A percentile compares a stretch with the other conserved stretches of the same genome.
phyloP scores from a whole-genome alignment of 92 coral and sea anemone genomes.

The Plumapathes pennacea region DNA sequence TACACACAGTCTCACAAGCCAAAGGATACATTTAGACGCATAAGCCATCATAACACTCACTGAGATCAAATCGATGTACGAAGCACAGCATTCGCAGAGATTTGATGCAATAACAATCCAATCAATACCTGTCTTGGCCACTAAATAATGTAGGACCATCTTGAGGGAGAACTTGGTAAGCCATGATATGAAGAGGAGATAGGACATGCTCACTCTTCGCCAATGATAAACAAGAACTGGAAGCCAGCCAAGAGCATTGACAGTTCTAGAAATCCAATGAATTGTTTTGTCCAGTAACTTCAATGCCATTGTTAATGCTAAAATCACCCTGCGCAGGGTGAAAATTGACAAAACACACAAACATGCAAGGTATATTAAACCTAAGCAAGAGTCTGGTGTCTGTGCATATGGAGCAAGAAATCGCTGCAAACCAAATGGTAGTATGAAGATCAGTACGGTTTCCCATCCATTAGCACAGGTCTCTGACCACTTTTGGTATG shows the following conservation, averaged over 20 bases:
- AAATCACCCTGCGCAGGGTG: too few species aligned
- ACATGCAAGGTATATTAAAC: conserved; percentile 49
- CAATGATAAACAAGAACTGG: conserved; percentile 67
- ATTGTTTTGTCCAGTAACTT: conserved; percentile 39
- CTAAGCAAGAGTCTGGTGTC: conserved; percentile 28
- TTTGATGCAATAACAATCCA: conserved; percentile 40
- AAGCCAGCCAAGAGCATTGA: conserved; percentile 71
- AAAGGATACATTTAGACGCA: conserved; percentile 52
- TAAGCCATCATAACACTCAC: conserved; percentile 73
- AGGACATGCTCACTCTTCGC: conserved; percentile 57
- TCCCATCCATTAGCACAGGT: conserved; percentile 55
- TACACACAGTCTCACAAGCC: conserved; percentile 9
- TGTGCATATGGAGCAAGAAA: conserved; percentile 46
- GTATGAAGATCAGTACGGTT: conserved; percentile 41
- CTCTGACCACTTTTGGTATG: conserved; percentile 68
- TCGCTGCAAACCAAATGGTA: conserved; percentile 67
- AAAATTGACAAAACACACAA: conserved; percentile 31
- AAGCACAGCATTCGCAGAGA: conserved; percentile 70
- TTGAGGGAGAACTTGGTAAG: conserved; percentile 51
- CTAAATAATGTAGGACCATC: conserved; percentile 12
- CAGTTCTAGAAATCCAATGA: conserved; percentile 55
- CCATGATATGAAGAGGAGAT: conserved; percentile 71
- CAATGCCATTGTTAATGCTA: conserved; percentile 58
- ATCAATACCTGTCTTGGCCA: too few species aligned
- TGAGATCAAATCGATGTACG: conserved; percentile 60